Conservation (phyloP, 1,140 invertebrate species). For the Tetraneura akinire region DNA sequence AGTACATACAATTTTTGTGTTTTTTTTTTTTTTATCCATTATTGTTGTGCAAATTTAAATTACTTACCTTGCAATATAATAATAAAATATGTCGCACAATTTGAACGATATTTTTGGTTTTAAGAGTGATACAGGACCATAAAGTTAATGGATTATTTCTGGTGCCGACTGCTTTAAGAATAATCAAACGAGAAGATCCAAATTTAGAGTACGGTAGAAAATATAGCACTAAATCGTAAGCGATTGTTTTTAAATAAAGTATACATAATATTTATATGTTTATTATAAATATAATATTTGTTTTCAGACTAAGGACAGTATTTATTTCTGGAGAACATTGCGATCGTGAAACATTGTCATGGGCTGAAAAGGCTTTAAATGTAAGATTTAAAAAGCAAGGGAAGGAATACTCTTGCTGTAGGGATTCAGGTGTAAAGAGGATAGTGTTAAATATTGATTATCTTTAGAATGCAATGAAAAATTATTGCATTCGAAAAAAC, state of each 20-base stretch:
- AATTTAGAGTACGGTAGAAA: constrained; percentile 67
- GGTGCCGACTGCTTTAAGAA: constrained; percentile 85
- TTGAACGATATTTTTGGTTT: neutral
- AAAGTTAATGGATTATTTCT: constrained; percentile 82
- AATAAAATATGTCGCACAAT: constrained; percentile 1
- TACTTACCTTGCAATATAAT: neutral
- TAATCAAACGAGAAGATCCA: constrained; percentile 77
- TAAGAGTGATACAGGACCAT: constrained; percentile 84
- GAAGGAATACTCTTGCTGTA: no score
- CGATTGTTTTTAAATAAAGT: constrained; percentile 52
- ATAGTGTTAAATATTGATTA: no score
- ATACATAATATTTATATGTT: neutral
- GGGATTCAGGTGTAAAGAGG: no score
- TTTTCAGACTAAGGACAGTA: constrained; percentile 70
- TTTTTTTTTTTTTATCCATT: no score
- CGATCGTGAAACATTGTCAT: constrained; percentile 85
- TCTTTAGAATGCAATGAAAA: no score
- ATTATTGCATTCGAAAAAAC: no score
- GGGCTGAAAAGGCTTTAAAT: constrained; percentile 79
- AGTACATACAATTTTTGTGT: no score
- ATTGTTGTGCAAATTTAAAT: no score
- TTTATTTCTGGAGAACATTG: constrained; percentile 93
- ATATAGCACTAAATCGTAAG: constrained; percentile 71
- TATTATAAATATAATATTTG: constrained; percentile 22
- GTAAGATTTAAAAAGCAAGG: no score